Percentiles rank a stretch among this genome's conserved stretches.
Conservation (phyloP, 2,113 vertebrate species). For the Archocentrus centrarchus region DNA sequence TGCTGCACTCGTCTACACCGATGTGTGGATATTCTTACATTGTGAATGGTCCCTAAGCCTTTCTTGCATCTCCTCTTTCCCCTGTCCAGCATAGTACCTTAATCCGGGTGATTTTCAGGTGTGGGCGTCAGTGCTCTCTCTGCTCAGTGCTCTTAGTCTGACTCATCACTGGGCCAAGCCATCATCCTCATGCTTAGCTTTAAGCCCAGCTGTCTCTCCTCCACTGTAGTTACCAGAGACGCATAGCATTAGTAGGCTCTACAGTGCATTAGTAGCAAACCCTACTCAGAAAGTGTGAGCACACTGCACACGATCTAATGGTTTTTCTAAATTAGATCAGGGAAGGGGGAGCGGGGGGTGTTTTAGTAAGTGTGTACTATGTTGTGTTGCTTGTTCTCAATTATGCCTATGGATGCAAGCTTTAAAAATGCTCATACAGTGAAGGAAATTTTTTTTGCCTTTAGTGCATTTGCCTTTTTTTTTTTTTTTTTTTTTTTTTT, state of each 20-base stretch:
- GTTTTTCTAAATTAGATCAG: slow-evolving; percentile 6
- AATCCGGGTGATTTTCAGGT: slow-evolving; percentile 68
- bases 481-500: no score
- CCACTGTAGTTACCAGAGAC: slow-evolving; percentile 40
- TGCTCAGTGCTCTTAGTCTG: slow-evolving; percentile 42
- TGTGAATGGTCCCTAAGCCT: slow-evolving; percentile 4
- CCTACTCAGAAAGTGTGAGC: slow-evolving; percentile 7
- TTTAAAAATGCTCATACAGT: background rate
- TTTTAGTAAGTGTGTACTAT: background rate
- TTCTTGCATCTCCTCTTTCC: background rate
- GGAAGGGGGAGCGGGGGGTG: background rate
- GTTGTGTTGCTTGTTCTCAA: no score
- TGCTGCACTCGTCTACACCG: background rate
- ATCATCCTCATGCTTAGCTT: slow-evolving; percentile 39
- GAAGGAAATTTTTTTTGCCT: background rate
- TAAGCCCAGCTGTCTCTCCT: slow-evolving; percentile 42
- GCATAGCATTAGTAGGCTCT: background rate
- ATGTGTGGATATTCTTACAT: background rate
- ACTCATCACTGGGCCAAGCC: slow-evolving; percentile 56
- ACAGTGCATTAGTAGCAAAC: background rate
- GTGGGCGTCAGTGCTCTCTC: slow-evolving; percentile 33
- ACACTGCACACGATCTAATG: background rate
- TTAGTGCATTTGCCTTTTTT: background rate
- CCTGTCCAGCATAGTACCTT: slow-evolving; percentile 18
- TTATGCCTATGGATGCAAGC: background rate